A percentile compares a stretch with the other conserved stretches of the same genome.
phyloP scores from a whole-genome alignment of 2,113 vertebrate genomes.

The Conger conger region DNA sequence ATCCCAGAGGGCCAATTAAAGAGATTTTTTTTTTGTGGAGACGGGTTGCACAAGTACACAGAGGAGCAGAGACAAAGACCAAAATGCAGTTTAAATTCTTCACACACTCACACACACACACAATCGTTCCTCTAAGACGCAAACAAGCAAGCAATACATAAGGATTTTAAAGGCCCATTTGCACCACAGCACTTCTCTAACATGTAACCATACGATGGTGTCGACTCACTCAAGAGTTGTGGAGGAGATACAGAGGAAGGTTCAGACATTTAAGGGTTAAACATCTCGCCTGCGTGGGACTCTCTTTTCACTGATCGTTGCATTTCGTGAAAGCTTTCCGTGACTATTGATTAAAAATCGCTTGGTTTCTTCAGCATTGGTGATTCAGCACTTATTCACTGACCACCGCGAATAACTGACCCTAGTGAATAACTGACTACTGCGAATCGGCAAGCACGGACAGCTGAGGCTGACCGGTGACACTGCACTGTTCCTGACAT shows the following conservation, averaged over 20 bases:
- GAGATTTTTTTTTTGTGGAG: conserved; percentile 33
- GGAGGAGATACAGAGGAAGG: no score
- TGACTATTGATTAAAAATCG: background rate
- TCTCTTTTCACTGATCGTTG: no score
- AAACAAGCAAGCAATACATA: background rate
- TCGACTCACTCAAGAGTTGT: no score
- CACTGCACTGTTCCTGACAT: no score
- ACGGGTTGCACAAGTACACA: conserved; percentile 27
- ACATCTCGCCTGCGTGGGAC: no score
- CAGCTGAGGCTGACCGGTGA: no score
- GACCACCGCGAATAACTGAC: background rate
- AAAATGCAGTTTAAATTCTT: background rate
- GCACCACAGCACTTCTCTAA: background rate
- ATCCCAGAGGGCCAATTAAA: conserved; percentile 58
- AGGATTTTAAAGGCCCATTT: background rate
- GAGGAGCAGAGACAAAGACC: background rate
- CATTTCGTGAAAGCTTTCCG: no score
- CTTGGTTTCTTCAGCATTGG: background rate
- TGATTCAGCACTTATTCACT: background rate
- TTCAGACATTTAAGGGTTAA: no score
- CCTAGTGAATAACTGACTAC: no score
- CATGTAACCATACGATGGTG: background rate
- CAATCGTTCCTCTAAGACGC: background rate
- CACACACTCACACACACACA: background rate
- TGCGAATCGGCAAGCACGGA: no score